Conservation (phyloP, 2,888 invertebrate genomes). For the Apoda limacodes region DNA sequence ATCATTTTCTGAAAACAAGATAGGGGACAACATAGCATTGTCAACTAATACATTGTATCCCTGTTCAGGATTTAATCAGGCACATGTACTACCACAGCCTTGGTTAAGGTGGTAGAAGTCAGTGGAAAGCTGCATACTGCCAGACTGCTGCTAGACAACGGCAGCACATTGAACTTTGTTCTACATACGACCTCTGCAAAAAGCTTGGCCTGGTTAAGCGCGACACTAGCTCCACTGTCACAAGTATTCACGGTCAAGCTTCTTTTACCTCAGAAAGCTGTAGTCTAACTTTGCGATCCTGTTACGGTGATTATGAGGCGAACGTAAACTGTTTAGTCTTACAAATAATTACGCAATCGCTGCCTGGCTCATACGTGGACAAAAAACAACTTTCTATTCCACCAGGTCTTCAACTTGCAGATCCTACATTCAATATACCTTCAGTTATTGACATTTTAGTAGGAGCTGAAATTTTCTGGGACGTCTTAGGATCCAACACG, state of each 20-base stretch:
- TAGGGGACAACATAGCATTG: conserved; percentile 3
- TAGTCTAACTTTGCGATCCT: conserved; percentile 11
- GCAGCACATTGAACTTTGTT: conserved; percentile 18
- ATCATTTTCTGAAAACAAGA: background rate
- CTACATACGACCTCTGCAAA: conserved; percentile 13
- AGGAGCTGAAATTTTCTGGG: conserved; percentile 21
- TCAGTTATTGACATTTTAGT: conserved; percentile 17
- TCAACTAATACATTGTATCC: conserved; percentile 3
- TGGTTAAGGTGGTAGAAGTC: conserved; percentile 10
- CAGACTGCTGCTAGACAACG: conserved; percentile 13
- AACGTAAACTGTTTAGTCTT: conserved; percentile 14
- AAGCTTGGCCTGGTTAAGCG: conserved; percentile 16
- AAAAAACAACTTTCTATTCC: conserved; percentile 9
- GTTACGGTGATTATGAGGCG: conserved; percentile 7
- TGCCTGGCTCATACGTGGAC: conserved; percentile 12
- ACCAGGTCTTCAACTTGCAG: too few species aligned
- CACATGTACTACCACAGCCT: conserved; percentile 13
- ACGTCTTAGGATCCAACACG: too few species aligned
- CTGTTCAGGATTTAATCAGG: background rate
- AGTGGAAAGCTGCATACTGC: conserved; percentile 5
- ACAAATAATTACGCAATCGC: conserved; percentile 13
- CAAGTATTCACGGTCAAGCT: conserved; percentile 20
- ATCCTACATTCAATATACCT: conserved; percentile 18
- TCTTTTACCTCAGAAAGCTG: conserved; percentile 16
- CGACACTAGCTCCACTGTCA: conserved; percentile 14